Percentiles rank a stretch among this genome's conserved stretches.
phyloP scores from a whole-genome alignment of 2,797 vertebrate species.

The Carduelis carduelis region DNA sequence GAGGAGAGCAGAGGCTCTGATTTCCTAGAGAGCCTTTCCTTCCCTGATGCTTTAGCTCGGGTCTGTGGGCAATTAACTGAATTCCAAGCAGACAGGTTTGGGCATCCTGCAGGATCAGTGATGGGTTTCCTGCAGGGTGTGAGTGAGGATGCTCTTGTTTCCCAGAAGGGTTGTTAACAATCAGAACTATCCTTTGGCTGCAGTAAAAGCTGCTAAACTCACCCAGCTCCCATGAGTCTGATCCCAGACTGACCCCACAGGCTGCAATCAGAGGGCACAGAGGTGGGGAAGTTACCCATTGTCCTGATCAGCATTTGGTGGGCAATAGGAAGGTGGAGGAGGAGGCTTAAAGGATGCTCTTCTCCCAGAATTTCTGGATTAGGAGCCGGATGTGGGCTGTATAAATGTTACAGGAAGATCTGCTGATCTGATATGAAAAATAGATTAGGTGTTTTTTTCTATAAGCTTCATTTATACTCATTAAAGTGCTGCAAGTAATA shows the following conservation, averaged over 20 bases:
- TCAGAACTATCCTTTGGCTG: conserved; percentile 58
- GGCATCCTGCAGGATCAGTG: background rate
- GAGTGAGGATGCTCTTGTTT: background rate
- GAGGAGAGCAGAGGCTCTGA: background rate
- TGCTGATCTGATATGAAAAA: conserved; percentile 12
- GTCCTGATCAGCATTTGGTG: background rate
- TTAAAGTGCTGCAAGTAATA: conserved; percentile 44
- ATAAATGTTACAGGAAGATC: background rate
- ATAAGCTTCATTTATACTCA: conserved; percentile 55
- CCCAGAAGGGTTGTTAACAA: background rate
- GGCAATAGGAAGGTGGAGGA: background rate
- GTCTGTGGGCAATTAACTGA: background rate
- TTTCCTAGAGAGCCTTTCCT: background rate
- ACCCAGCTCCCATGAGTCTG: conserved; percentile 56
- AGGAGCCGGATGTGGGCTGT: background rate
- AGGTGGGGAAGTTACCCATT: background rate
- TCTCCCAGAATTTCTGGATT: background rate
- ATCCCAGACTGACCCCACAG: conserved; percentile 61
- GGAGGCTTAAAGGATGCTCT: background rate
- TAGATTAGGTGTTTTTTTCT: conserved; percentile 7
- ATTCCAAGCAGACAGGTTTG: background rate
- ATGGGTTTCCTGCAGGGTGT: fast-evolving
- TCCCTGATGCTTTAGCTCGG: background rate
- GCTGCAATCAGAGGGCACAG: conserved; percentile 58
- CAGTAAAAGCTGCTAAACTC: conserved; percentile 74